Base-by-base conservation (phyloP, 2,113 vertebrate genomes). In the Apeltes quadracus region DNA sequence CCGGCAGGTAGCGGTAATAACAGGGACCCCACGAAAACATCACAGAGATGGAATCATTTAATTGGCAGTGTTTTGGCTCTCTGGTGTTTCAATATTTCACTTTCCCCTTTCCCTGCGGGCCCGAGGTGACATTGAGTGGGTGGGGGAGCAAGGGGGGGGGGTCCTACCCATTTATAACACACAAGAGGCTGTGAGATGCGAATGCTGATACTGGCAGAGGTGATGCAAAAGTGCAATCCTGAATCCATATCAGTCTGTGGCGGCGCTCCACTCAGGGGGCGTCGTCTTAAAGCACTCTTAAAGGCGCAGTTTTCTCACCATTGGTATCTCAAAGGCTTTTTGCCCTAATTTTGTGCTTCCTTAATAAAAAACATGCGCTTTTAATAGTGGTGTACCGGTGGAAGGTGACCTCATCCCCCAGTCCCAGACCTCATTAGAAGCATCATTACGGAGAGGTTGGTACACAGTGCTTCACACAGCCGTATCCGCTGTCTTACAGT, bases 1-100 rank as follows among this genome's bases (percentile, higher is more conserved):
- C 58, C 82, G 84, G 84, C 66, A 76, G 76, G 57, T 81, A 68
- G 79, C 34, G 23, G 63, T 80, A 87, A 90, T 85, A 81, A 85
- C 79, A 75, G 27, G 53, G 75, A 64, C 51, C 64, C 72, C 44
- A 76, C 56, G 65, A 68, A n/a, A 57, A 84, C 84, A 82, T 79
- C 70, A 65, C 59, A 65, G 62, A 82, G 88, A 90, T 88, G 72
- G 75, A 84, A 85, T 88, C 82, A 78, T 88, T 91, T 87, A 88
- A 89, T 85, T 81, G 81, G 68, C 44, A 64, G 63, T 71, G 69
- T 82, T 85, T 79, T 61, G 54, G 63, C 39, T 72, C 82, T 87
- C 71, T 65, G 57, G 22, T 62, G 70, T 82, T 82, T 78, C 72
- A 70, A 84, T 82, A 66, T 84, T 87, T 77, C 61, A 78, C 85